Conservation (phyloP, 2,113 vertebrate species). For the Triplophysa dalaica region DNA sequence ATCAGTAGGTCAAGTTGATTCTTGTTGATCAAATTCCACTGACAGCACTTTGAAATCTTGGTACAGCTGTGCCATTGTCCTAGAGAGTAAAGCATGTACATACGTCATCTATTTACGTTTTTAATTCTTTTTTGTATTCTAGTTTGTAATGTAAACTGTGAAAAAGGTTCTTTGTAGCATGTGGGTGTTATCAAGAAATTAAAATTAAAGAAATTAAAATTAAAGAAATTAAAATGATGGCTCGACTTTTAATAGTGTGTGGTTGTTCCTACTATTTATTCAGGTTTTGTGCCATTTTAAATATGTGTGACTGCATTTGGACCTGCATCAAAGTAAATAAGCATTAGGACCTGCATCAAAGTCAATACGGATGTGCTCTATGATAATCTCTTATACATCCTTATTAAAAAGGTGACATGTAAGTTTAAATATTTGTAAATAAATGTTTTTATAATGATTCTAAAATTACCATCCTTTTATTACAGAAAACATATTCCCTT, state of each 20-base stretch:
- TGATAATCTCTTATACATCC: too few species aligned
- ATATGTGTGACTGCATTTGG: not conserved
- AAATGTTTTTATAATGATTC: too few species aligned
- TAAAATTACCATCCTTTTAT: too few species aligned
- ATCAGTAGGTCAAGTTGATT: not conserved
- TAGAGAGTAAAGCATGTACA: conserved; percentile 1
- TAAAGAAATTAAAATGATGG: conserved; percentile 15
- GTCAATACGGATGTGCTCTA: too few species aligned
- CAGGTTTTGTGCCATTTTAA: not conserved
- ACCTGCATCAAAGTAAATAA: too few species aligned
- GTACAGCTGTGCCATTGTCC: not conserved
- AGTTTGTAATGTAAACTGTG: conserved; percentile 12
- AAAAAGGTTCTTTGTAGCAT: not conserved
- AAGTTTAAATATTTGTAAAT: too few species aligned
- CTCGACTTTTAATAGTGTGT: not conserved
- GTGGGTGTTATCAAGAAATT: conserved; percentile 23
- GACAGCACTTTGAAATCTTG: not conserved
- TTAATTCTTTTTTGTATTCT: conserved; percentile 20
- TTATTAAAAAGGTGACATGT: too few species aligned
- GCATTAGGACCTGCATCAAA: too few species aligned
- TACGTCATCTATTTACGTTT: conserved; percentile 33
- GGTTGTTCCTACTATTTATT: not conserved
- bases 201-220: conserved; percentile 21
- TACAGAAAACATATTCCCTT: too few species aligned
- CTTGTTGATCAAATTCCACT: not conserved